phyloP scores from a whole-genome alignment of 2,888 invertebrate species.

The Drosophila mimica region DNA sequence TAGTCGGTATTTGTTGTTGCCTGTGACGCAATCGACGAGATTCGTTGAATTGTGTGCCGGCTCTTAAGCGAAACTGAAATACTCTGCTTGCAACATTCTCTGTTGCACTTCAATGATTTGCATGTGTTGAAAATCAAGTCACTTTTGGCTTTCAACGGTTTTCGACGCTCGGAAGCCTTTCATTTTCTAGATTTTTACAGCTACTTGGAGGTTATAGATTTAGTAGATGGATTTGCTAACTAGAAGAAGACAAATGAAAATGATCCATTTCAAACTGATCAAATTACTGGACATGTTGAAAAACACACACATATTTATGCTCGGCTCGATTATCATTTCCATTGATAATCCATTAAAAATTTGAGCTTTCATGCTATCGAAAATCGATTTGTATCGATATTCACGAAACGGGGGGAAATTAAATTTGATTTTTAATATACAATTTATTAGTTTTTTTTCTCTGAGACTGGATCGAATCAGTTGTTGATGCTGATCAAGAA shows the following conservation, averaged over 20 bases:
- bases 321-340: no score
- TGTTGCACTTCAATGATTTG: constrained; percentile 54
- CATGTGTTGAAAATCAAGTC: constrained; percentile 29
- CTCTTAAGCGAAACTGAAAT: constrained; percentile 25
- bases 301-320: neutral
- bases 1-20: neutral
- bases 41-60: constrained; percentile 5
- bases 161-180: neutral
- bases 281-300: neutral
- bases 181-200: neutral
- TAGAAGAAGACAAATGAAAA: neutral
- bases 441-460: no score
- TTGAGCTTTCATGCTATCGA: neutral
- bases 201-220: neutral
- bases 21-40: constrained; percentile 19
- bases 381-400: neutral
- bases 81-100: constrained; percentile 47
- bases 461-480: no score
- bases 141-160: neutral
- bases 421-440: neutral
- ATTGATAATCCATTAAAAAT: no score
- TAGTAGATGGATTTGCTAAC: neutral
- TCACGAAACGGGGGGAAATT: neutral
- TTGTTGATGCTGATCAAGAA: no score
- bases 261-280: neutral